These are phyloP conservation scores for Eurystomus gularis DNA, from an alignment of 2,113 vertebrate genomes.

Conservation along the genomic window DNA sequence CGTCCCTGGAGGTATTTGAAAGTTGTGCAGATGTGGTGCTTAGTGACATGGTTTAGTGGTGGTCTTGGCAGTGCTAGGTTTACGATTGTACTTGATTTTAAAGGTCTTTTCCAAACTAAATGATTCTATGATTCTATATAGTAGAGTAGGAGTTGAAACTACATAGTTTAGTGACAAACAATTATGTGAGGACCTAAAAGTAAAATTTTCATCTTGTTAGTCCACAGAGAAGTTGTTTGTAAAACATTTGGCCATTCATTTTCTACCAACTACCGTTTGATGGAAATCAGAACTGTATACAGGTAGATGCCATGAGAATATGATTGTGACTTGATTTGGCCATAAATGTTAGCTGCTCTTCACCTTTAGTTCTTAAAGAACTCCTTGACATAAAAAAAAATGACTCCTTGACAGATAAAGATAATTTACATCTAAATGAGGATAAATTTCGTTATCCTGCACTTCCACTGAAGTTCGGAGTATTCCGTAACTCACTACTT, in stretches of 20 bases:
- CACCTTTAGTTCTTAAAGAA: background rate
- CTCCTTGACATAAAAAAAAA: background rate
- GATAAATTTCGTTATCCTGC: background rate
- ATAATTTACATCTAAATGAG: background rate
- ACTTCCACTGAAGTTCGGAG: background rate
- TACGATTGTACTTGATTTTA: too few species aligned
- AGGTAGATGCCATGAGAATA: background rate
- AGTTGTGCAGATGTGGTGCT: too few species aligned
- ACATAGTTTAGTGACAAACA: background rate
- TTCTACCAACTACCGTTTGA: background rate
- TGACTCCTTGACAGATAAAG: background rate
- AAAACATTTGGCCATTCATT: background rate
- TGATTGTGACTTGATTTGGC: background rate
- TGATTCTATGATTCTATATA: background rate
- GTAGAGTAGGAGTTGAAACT: background rate
- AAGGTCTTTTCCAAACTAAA: too few species aligned
- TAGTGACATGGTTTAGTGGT: too few species aligned
- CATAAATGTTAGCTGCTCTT: background rate
- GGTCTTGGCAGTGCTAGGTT: too few species aligned
- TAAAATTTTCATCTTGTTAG: background rate
- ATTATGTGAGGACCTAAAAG: background rate
- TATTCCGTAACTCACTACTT: background rate
- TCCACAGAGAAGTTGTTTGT: background rate
- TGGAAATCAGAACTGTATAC: background rate
- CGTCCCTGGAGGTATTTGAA: too few species aligned